Base-by-base conservation (phyloP, 2,113 vertebrate species). In the Eudyptes chrysolophus region DNA sequence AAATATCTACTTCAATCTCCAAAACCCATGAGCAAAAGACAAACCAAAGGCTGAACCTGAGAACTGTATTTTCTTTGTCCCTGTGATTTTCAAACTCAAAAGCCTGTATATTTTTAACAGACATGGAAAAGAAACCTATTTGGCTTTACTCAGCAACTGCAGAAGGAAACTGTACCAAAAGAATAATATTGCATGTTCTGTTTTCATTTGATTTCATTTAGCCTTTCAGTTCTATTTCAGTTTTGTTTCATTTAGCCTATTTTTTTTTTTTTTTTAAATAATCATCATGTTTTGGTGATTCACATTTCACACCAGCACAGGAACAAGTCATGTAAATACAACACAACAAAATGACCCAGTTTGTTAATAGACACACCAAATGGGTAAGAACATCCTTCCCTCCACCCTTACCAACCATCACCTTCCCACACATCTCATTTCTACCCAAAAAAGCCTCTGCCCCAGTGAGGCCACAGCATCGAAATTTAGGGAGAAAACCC, bases 281-380 rank as follows among this genome's bases (percentile, higher is more conserved):
- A 96, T 92, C 94, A 95, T 87, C 94, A 76, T 97, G 81, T 97
- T 96, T 97, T 96, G 89, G 89, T 97, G 96, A 97, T 95, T 97
- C 96, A 97, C 93, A 96, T 93, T 97, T 97, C 96, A 93, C 97
- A 96, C 92, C 84, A 97, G 85, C 90, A 65, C 87, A 90, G 75
- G 89, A 96, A 96, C 95, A 96, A 96, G 89, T 74, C 84, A 96
- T 96, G 95, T 97, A 97, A 96, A 97, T 83, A 97, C 89, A 97
- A 96, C 93, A 94, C 75, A 96, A 92, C 84, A 93, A 93, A 96
- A 96, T 81, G 89, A 97, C 93, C 95, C 87, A 96, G 89, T 96
- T 97, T 96, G 94, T 87, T 96, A 96, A 96, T 6, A 97, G 94
- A 94, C 84, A 85, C 49, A 71, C 87, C 92, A 92, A 97, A 92